phyloP scores from a whole-genome alignment of 2,113 vertebrate species.

The Daubentonia madagascariensis region DNA sequence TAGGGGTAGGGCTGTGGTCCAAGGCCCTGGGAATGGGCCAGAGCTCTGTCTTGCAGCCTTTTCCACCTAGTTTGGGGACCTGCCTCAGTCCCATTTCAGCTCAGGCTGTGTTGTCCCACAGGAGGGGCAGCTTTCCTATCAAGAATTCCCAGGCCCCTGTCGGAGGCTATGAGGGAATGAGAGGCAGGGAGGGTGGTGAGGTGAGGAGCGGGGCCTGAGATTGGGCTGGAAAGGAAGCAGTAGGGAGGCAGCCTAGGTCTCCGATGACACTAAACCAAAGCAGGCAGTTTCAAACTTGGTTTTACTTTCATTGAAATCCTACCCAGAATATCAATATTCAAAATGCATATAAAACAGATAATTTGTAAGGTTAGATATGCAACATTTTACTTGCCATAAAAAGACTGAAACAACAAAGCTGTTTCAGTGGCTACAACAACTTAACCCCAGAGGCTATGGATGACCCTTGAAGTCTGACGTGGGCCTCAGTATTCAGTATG shows the following conservation, averaged over 20 bases:
- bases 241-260: neutral
- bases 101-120: neutral
- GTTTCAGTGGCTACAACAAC: neutral
- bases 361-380: neutral
- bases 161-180: neutral
- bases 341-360: neutral
- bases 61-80: neutral
- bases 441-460: neutral
- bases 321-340: neutral
- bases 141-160: neutral
- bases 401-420: neutral
- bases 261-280: neutral
- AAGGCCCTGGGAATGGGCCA: neutral
- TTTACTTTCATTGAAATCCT: neutral
- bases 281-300: neutral
- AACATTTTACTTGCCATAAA: neutral
- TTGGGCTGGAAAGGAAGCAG: neutral
- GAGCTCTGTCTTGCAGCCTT: neutral
- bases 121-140: neutral
- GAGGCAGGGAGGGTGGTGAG: neutral
- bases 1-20: neutral
- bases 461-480: neutral
- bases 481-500: neutral
- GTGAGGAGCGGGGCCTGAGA: fast-evolving
- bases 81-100: neutral